Percentiles rank a stretch among this genome's conserved stretches.
These are phyloP conservation scores for Pipa parva DNA, from an alignment of 2,113 vertebrate species.

Conservation along the genomic window DNA sequence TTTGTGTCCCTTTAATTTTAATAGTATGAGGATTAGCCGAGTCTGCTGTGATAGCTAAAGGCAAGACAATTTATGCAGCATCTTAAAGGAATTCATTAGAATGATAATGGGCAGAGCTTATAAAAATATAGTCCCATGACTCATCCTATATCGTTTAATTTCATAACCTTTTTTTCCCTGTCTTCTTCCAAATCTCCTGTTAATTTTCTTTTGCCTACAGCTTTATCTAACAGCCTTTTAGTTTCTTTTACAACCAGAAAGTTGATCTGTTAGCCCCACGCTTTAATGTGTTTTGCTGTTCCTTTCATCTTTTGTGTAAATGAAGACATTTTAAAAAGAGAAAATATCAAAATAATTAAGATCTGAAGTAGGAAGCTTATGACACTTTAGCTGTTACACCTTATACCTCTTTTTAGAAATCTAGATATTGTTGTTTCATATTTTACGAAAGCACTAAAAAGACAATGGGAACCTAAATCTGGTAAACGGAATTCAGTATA, in stretches of 20 bases:
- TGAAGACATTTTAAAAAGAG: no score
- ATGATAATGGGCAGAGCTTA: background rate
- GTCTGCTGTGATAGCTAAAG: background rate
- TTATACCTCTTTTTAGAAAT: no score
- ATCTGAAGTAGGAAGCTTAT: no score
- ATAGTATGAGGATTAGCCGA: background rate
- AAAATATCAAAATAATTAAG: no score
- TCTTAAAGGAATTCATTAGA: constrained; percentile 3
- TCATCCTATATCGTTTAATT: constrained; percentile 2
- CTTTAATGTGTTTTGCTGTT: no score
- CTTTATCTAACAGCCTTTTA: background rate
- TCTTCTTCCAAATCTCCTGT: background rate
- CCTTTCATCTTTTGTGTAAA: no score
- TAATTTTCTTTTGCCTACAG: background rate
- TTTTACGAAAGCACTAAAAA: no score
- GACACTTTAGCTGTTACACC: no score
- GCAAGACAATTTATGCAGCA: background rate
- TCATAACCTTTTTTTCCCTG: background rate
- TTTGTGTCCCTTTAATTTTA: background rate
- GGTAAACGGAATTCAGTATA: no score
- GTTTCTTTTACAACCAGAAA: background rate
- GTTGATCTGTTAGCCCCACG: background rate
- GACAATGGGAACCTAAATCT: no score
- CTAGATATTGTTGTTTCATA: no score
- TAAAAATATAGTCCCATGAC: constrained; percentile 1